These are phyloP conservation scores for Odocoileus virginianus DNA, from an alignment of 2,113 vertebrate genomes.

Conservation along the genomic window DNA sequence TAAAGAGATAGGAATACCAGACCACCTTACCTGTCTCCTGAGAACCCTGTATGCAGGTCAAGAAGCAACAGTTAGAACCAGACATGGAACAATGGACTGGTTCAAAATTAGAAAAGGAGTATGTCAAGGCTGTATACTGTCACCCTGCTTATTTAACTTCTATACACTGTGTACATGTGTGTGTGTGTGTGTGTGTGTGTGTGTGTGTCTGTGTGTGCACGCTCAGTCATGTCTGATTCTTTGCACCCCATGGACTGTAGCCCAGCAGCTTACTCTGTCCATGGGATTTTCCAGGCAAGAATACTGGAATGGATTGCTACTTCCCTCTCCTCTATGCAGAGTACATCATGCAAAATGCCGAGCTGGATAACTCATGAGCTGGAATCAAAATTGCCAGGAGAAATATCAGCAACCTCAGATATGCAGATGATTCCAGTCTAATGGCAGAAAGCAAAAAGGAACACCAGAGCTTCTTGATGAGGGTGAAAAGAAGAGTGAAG, in stretches of 20 bases:
- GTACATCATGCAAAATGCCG: not conserved
- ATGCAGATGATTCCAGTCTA: not conserved
- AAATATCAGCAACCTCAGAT: not conserved
- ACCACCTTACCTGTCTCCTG: not conserved
- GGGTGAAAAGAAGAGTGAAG: not conserved
- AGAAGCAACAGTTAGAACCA: not conserved
- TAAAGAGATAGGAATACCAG: not conserved
- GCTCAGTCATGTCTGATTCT: not conserved
- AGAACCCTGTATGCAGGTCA: not conserved
- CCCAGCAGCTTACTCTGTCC: not conserved
- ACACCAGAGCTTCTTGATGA: not conserved
- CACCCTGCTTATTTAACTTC: not conserved
- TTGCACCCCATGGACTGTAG: not conserved
- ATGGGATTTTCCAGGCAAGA: not conserved
- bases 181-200: too few species aligned
- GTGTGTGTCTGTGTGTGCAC: accelerated
- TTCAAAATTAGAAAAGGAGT: not conserved
- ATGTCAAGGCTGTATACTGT: not conserved
- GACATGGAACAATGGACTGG: not conserved
- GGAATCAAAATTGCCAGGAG: not conserved
- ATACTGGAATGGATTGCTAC: not conserved
- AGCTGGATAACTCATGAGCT: not conserved
- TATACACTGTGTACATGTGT: not conserved
- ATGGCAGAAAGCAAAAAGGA: not conserved
- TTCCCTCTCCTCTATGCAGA: not conserved